Base-by-base conservation (phyloP, 2,113 vertebrate species). In the Trematocara nigrifrons region DNA sequence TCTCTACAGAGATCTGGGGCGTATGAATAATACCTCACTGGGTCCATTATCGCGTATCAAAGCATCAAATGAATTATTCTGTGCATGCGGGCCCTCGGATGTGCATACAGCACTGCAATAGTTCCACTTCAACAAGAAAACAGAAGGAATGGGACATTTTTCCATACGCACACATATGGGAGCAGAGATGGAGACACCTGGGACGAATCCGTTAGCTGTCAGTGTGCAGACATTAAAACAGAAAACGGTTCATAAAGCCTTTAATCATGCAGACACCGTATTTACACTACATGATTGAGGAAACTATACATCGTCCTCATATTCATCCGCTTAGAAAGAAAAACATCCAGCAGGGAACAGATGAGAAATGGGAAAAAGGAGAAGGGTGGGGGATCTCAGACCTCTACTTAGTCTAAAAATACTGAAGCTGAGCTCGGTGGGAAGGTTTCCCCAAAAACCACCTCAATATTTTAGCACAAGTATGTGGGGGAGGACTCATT, bases 341-440 rank as follows among this genome's bases (percentile, higher is more conserved):
- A 33, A 51, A 61, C 33, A 31, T 53, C 5, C 10, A 79, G 47
- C 35, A 38, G 26, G 81, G 40, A n/a, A n/a, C 2, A 7, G 26
- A 35, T 33, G 29, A 81, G 85, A 35, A 31, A 66, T 31, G 29
- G 45, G 29, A 26, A 33, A 52, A 54, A 38, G 42, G 42, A 53
- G 29, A 79, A 51, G 15, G 42, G 66, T 77, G 38, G 79, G 64
- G 45, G 77, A 52, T 29, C 87, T 80, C 84, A 92, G 90, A 91
- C 93, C 79, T 88, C 88, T 88, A 84, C 83, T 86, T 87, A 76
- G 80, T 56, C 94, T 94, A 94, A 95, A 95, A 95, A 95, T 94
- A 94, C 52, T 56, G 59, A 42, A 45, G 49, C 85, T 89, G 79
- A 82, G 88, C 89, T 88, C 42, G 10, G 91, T 52, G 83, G 82